These are phyloP conservation scores for Bryconaethiops microstoma DNA, from an alignment of 2,797 vertebrate species.

Conservation along the genomic window DNA sequence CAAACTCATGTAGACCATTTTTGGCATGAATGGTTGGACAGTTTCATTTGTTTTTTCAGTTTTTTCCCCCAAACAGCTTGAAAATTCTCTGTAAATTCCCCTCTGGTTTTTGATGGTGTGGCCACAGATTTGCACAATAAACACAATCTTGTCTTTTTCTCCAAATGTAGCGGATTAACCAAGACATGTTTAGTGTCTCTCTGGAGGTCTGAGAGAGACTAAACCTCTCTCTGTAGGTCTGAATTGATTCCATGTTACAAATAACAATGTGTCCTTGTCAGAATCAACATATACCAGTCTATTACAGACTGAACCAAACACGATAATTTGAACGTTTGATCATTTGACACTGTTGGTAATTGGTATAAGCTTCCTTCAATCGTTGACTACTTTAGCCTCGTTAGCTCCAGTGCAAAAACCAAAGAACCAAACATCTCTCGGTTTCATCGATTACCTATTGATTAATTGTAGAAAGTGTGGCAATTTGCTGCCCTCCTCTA, in stretches of 20 bases:
- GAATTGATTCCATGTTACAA: not conserved
- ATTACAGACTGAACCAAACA: not conserved
- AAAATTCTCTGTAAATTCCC: too few relatives aligned
- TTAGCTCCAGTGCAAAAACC: not conserved
- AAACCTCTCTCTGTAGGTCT: too few relatives aligned
- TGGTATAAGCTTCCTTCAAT: not conserved
- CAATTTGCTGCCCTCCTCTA: not conserved
- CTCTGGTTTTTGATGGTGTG: too few relatives aligned
- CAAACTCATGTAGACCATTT: too few relatives aligned
- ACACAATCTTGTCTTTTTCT: not conserved
- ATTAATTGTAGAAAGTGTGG: not conserved
- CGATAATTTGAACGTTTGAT: too few relatives aligned
- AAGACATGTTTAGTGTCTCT: not conserved
- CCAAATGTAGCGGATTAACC: not conserved
- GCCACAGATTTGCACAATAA: not conserved
- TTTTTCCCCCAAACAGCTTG: too few relatives aligned
- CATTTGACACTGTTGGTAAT: not conserved
- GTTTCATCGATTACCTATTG: not conserved
- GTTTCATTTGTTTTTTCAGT: too few relatives aligned
- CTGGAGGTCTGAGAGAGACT: too few relatives aligned
- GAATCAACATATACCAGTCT: not conserved
- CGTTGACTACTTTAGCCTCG: not conserved
- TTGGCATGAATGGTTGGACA: too few relatives aligned
- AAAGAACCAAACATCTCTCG: not conserved
- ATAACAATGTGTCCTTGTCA: not conserved